Evolutionary conservation across 1,140 invertebrate species (phyloP).

Genomic region (Drosophila tristis): DNA sequence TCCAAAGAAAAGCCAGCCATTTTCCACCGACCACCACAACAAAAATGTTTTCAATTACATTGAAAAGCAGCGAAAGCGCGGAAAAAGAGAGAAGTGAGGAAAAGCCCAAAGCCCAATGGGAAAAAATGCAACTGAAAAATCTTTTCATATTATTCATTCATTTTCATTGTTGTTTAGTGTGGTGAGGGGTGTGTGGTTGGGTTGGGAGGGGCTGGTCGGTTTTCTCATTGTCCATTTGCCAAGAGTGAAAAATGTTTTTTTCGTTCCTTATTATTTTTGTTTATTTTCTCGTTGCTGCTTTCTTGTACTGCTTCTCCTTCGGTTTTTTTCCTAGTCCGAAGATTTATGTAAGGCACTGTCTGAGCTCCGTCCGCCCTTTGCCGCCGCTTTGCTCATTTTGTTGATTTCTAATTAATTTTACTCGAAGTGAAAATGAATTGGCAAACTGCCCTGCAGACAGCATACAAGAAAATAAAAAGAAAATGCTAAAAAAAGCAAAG

Average conservation of each 20-base stretch:
- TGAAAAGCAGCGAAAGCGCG: background rate
- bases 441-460: constrained; percentile 64
- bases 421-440: constrained; percentile 75
- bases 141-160: constrained; percentile 67
- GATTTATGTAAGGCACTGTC: constrained; percentile 61
- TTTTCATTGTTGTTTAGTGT: constrained; percentile 63
- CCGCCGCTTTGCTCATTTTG: constrained; percentile 62
- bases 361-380: constrained; percentile 18
- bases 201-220: background rate
- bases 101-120: constrained; percentile 7
- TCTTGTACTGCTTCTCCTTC: constrained; percentile 16
- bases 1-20: background rate
- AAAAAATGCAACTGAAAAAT: constrained; percentile 62
- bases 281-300: constrained; percentile 14
- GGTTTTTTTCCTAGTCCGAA: constrained; percentile 21
- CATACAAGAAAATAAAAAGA: constrained; percentile 13
- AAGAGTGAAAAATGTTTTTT: constrained; percentile 54
- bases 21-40: constrained; percentile 6
- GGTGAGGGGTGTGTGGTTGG: constrained; percentile 12
- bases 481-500: background rate
- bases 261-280: constrained; percentile 32
- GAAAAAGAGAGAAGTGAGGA: background rate
- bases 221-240: constrained; percentile 41
- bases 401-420: constrained; percentile 77
- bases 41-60: constrained; percentile 59